These are phyloP conservation scores for Pseudomyrmex cubaensis DNA, from an alignment of 1,140 invertebrate genomes.

Conservation along the genomic window DNA sequence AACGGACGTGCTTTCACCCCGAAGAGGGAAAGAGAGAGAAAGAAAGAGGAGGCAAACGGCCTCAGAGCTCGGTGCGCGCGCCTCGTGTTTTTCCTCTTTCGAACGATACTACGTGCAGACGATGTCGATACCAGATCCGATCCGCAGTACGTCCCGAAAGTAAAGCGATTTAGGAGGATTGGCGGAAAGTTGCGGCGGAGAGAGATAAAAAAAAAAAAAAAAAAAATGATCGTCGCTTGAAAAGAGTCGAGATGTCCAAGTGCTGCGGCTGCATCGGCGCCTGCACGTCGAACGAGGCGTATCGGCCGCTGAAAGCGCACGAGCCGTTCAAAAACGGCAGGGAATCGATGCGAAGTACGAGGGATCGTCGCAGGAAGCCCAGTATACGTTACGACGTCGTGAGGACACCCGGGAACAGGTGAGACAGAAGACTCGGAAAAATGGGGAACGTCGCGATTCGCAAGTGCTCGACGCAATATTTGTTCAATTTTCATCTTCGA, in stretches of 20 bases:
- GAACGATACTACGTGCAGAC: neutral
- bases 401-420: conserved; percentile 70
- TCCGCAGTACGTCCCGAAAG: neutral
- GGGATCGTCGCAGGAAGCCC: conserved; percentile 72
- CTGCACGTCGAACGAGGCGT: conserved; percentile 65
- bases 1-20: conserved; percentile 41
- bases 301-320: conserved; percentile 71
- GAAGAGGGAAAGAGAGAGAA: neutral
- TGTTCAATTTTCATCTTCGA: neutral
- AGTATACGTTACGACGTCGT: conserved; percentile 77
- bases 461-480: no score
- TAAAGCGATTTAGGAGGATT: neutral
- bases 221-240: neutral
- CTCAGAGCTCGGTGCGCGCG: no score
- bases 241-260: conserved; percentile 66
- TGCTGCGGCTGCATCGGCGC: conserved; percentile 74
- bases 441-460: neutral
- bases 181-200: neutral
- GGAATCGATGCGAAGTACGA: conserved; percentile 67
- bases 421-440: conserved; percentile 15
- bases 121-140: conserved; percentile 31
- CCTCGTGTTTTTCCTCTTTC: conserved; percentile 29
- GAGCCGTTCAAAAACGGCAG: conserved; percentile 30
- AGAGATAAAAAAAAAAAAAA: neutral
- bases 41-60: no score